These are phyloP conservation scores for Fregata magnificens DNA, from an alignment of 2,113 vertebrate genomes.

Conservation along the genomic window DNA sequence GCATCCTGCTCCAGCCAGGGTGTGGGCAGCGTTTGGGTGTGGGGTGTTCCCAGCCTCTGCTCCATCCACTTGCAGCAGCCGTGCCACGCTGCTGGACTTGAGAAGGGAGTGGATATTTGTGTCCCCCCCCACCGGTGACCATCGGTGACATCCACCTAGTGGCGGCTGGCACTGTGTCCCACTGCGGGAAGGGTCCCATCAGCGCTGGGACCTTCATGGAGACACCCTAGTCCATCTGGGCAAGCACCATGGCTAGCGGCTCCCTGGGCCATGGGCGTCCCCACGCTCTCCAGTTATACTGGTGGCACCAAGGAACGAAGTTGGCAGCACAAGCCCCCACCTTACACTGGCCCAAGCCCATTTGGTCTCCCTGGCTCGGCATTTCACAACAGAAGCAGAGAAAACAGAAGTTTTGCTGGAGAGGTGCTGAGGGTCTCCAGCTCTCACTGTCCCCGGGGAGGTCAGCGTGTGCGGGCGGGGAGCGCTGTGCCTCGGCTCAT, in stretches of 20 bases:
- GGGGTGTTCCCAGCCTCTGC: not conserved
- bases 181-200: not conserved
- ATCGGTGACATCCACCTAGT: too few species aligned
- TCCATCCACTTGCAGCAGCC: not conserved
- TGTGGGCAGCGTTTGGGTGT: not conserved
- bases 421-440: not conserved
- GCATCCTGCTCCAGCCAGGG: not conserved
- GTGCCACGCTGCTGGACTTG: not conserved
- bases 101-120: not conserved
- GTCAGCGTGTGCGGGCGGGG: rapidly evolving
- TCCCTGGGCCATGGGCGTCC: not conserved
- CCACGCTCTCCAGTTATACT: rapidly evolving
- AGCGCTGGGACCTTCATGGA: not conserved
- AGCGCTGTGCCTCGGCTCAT: rapidly evolving
- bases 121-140: rapidly evolving
- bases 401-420: not conserved
- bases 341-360: not conserved
- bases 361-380: rapidly evolving
- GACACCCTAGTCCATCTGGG: not conserved
- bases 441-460: not conserved
- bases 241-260: not conserved
- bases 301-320: not conserved
- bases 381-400: not conserved
- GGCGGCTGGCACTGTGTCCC: not conserved
- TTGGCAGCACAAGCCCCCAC: not conserved